phyloP scores from a whole-genome alignment of 2,113 vertebrate species.

The Prochilodus magdalenae region DNA sequence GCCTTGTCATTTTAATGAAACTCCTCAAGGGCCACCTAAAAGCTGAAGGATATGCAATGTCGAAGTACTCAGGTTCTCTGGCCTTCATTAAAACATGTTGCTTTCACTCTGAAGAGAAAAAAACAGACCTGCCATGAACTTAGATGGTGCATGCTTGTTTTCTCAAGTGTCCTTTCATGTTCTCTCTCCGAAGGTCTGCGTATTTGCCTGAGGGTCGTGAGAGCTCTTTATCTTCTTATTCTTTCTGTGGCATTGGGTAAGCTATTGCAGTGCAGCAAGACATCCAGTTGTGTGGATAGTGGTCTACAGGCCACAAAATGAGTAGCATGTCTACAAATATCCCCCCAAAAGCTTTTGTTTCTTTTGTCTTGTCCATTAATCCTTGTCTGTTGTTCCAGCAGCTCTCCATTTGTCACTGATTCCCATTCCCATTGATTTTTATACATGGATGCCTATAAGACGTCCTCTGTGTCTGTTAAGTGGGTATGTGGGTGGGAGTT shows the following conservation, averaged over 20 bases:
- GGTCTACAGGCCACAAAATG: background rate
- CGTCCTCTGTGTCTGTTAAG: background rate
- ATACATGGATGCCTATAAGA: background rate
- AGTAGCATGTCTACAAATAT: background rate
- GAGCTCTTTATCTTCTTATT: background rate
- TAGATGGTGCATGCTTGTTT: conserved; percentile 5
- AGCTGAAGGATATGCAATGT: background rate
- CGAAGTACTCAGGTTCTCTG: conserved; percentile 20
- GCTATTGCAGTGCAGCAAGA: background rate
- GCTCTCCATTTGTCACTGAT: background rate
- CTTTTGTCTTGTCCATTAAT: background rate
- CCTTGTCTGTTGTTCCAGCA: background rate
- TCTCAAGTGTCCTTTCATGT: conserved; percentile 53
- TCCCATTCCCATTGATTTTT: background rate
- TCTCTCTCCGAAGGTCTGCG: conserved; percentile 36
- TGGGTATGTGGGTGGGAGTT: background rate
- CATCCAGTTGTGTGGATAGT: background rate
- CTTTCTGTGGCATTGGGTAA: background rate
- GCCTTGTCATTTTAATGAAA: background rate
- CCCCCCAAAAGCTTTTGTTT: background rate
- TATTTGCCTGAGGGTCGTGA: background rate
- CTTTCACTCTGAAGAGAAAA: conserved; percentile 19
- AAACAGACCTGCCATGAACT: conserved; percentile 22
- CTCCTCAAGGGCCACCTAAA: conserved; percentile 30
- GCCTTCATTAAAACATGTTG: conserved; percentile 12